These are phyloP conservation scores for Nudaria mundana DNA, from an alignment of 2,888 invertebrate genomes.

Conservation along the genomic window DNA sequence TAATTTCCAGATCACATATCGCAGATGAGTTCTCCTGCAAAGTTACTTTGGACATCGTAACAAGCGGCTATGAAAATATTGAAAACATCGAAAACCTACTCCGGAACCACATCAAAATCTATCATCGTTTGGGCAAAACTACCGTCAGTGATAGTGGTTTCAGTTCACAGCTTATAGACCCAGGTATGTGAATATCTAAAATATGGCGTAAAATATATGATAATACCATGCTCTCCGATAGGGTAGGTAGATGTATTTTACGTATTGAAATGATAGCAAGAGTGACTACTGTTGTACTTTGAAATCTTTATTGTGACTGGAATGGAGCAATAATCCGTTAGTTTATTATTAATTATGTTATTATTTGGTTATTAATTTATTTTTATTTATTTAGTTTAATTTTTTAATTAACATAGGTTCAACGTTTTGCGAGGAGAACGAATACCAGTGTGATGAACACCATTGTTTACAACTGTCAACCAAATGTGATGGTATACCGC, in stretches of 20 bases:
- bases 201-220: too few relatives aligned
- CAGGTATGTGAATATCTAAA: constrained; percentile 52
- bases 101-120: constrained; percentile 78
- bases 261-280: too few relatives aligned
- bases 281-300: too few relatives aligned
- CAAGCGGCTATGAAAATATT: constrained; percentile 79
- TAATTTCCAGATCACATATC: constrained; percentile 77
- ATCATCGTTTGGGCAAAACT: constrained; percentile 76
- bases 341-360: too few relatives aligned
- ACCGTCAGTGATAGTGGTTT: constrained; percentile 82
- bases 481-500: constrained; percentile 63
- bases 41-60: constrained; percentile 86
- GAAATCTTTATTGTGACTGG: too few relatives aligned
- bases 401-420: constrained; percentile 26
- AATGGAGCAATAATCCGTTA: too few relatives aligned
- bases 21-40: constrained; percentile 82
- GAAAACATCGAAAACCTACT: constrained; percentile 74
- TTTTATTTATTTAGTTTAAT: neutral
- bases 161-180: constrained; percentile 60
- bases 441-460: constrained; percentile 75
- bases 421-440: constrained; percentile 41
- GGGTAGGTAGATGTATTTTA: too few relatives aligned
- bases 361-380: neutral
- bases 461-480: constrained; percentile 68
- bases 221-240: too few relatives aligned